These are phyloP conservation scores for Drosophila pectinifera DNA, from an alignment of 1,140 invertebrate species.

Conservation along the genomic window DNA sequence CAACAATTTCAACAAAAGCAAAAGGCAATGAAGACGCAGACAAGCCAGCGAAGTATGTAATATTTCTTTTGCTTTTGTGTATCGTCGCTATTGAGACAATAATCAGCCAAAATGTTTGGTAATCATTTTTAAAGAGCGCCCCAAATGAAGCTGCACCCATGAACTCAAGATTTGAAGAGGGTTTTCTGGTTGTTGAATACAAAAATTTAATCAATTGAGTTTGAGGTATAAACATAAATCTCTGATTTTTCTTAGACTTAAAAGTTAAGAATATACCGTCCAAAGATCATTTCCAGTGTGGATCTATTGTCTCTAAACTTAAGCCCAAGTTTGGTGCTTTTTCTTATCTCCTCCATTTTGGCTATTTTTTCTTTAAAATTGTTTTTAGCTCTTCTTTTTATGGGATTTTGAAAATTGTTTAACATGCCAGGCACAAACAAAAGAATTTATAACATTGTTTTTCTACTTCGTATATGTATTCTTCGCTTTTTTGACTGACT, in stretches of 20 bases:
- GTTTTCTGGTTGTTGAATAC: slow-evolving; percentile 5
- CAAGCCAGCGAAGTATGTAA: slow-evolving; percentile 47
- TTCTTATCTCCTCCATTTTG: slow-evolving; percentile 22
- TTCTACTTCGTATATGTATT: slow-evolving; percentile 22
- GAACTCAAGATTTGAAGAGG: slow-evolving; percentile 19
- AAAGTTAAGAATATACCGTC: neutral
- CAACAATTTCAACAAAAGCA: slow-evolving; percentile 65
- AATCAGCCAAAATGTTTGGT: slow-evolving; percentile 76
- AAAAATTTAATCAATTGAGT: slow-evolving; percentile 10
- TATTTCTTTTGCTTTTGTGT: slow-evolving; percentile 37
- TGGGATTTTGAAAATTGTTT: slow-evolving; percentile 68
- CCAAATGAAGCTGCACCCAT: slow-evolving; percentile 38
- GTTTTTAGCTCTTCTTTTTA: slow-evolving; percentile 46
- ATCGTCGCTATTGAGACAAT: slow-evolving; percentile 51
- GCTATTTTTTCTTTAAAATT: slow-evolving; percentile 45
- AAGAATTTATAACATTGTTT: slow-evolving; percentile 79
- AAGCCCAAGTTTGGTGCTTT: slow-evolving; percentile 16
- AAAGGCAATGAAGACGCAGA: slow-evolving; percentile 42
- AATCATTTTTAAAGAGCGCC: slow-evolving; percentile 61
- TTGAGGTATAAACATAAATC: slow-evolving; percentile 17
- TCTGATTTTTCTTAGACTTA: neutral
- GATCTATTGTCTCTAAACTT: slow-evolving; percentile 13
- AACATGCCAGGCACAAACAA: slow-evolving; percentile 74
- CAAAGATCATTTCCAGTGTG: slow-evolving; percentile 14
- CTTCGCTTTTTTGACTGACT: slow-evolving; percentile 46